These are phyloP conservation scores for Pundamilia nyererei DNA, from an alignment of 2,113 vertebrate genomes.

Conservation along the genomic window DNA sequence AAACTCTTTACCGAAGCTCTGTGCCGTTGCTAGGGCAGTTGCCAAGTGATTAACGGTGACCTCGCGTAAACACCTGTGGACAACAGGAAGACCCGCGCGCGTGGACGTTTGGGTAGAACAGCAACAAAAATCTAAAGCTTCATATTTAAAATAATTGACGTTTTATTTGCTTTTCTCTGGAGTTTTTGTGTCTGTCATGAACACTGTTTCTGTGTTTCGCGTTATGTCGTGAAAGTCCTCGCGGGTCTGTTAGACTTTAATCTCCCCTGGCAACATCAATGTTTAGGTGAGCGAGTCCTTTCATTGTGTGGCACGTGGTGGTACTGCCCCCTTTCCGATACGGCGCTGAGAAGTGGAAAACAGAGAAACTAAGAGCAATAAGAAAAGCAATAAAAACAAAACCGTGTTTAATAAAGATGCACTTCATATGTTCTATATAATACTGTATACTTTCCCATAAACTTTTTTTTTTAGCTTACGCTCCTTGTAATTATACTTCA, in stretches of 20 bases:
- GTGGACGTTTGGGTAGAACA: not conserved
- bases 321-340: not conserved
- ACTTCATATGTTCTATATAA: not conserved
- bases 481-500: not conserved
- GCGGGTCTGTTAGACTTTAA: not conserved
- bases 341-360: not conserved
- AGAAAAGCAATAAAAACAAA: not conserved
- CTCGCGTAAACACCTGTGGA: not conserved
- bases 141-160: not conserved
- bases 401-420: not conserved
- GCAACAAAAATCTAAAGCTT: not conserved
- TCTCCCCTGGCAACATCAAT: not conserved
- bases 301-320: not conserved
- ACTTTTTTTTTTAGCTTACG: not conserved
- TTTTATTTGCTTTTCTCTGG: not conserved
- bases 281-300: not conserved
- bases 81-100: not conserved
- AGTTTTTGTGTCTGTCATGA: not conserved
- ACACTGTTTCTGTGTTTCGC: not conserved
- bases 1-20: not conserved
- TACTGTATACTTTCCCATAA: not conserved
- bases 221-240: not conserved
- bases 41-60: not conserved
- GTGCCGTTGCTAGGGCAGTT: slow-evolving; percentile 23
- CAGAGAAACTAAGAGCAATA: not conserved